Base-by-base conservation (phyloP, 2,888 invertebrate species). In the Apotomis betuletana region DNA sequence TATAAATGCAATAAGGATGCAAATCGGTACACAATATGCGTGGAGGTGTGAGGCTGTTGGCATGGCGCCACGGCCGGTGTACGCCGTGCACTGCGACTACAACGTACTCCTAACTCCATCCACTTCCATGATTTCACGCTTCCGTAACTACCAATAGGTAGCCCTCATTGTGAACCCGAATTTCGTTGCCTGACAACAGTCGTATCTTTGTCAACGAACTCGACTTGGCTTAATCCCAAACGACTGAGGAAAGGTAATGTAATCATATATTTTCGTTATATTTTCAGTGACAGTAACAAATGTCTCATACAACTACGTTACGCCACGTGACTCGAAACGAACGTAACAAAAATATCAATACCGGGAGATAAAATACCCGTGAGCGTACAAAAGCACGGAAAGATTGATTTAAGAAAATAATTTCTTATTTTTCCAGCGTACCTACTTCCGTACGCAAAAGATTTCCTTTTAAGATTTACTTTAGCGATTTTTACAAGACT, bases 171-270 rank as follows among this genome's bases (percentile, higher is more conserved):
- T 81, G 81, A 82, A 82, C 81, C 82, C 78, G 82, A 83, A 84
- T 81, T 77, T 80, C 78, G 76, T 80, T 80, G 79, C 83, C 82
- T 86, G 86, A 87, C 87, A 83, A 82, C 85, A 86, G 83, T 80
- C 84, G 81, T 79, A 82, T 85, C 87, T 86, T 85, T 88, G 87
- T 87, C 87, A 83, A 85, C 84, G 79, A 80, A 81, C 84, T 81
- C 83, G 80, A 87, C 83, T 90, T 90, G 90, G 90, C 90, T 84
- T 84, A 81, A 87, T 84, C 87, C 90, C 90, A 90, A 90, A 87
- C 87, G 82, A 83, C 87, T 81, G 77, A 81, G 83, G 81, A 84
- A 85, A 88, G 87, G 88, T 89, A 87, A 86, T 85, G 85, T 87
- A 87, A 87, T 83, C 86, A 82, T 87, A 85, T 88, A 87, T 88